These are phyloP conservation scores for Merluccius polli DNA, from an alignment of 2,797 vertebrate genomes.

Conservation along the genomic window DNA sequence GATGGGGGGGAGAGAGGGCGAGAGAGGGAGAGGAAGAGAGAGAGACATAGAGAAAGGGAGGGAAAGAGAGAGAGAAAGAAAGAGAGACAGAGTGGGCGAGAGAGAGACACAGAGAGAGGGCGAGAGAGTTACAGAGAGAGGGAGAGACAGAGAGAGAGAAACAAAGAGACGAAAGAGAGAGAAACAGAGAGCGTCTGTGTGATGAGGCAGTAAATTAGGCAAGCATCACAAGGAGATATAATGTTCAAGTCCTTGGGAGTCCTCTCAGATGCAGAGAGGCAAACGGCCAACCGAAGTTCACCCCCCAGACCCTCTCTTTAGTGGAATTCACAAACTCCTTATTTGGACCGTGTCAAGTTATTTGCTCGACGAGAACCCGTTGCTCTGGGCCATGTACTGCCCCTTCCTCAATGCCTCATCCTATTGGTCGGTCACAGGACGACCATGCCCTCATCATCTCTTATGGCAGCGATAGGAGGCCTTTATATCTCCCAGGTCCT, in stretches of 20 bases:
- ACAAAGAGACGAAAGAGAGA: conserved; percentile 7
- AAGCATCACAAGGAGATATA: background rate
- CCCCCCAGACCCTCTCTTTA: background rate
- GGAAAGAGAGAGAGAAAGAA: background rate
- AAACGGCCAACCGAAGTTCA: background rate
- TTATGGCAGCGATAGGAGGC: background rate
- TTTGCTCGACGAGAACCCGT: no score
- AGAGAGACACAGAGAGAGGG: conserved; percentile 26
- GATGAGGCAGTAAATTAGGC: background rate
- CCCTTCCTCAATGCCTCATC: background rate
- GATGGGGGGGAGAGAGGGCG: background rate
- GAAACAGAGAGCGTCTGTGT: background rate
- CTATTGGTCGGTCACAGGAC: background rate
- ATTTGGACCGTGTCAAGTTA: no score
- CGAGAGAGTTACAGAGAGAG: background rate
- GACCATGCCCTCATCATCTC: background rate
- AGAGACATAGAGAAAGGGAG: background rate
- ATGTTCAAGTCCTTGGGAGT: background rate
- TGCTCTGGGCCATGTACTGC: no score
- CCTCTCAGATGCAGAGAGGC: background rate
- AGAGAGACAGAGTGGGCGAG: conserved; percentile 4
- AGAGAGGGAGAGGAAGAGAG: background rate
- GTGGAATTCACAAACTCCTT: background rate
- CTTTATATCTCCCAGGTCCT: background rate
- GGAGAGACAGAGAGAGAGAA: conserved; percentile 13